Conservation (phyloP, 1,140 invertebrate genomes). For the Pararge aegeria region DNA sequence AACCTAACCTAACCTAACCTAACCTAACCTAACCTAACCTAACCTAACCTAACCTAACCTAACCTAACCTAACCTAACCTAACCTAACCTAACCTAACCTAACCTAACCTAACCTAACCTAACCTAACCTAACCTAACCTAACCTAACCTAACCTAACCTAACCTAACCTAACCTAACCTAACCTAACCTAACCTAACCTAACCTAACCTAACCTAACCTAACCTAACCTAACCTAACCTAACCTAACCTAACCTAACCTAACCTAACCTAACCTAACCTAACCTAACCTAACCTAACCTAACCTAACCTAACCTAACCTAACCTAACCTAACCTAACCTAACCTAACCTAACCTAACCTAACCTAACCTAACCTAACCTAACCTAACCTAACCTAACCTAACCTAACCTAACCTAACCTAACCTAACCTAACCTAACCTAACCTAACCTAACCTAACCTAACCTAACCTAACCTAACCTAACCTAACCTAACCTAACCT, state of each 20-base stretch:
- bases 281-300: slow-evolving; percentile 10
- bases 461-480: slow-evolving; percentile 11
- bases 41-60: slow-evolving; percentile 16
- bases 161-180: slow-evolving; percentile 10
- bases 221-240: slow-evolving; percentile 10
- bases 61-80: slow-evolving; percentile 16
- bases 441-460: slow-evolving; percentile 10
- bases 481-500: slow-evolving; percentile 11
- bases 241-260: slow-evolving; percentile 10
- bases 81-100: slow-evolving; percentile 12
- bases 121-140: slow-evolving; percentile 10
- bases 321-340: slow-evolving; percentile 10
- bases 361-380: slow-evolving; percentile 8
- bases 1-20: slow-evolving; percentile 16
- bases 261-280: slow-evolving; percentile 10
- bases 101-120: slow-evolving; percentile 10
- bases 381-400: background rate
- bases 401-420: slow-evolving; percentile 11
- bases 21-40: slow-evolving; percentile 16
- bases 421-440: slow-evolving; percentile 11
- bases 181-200: slow-evolving; percentile 10
- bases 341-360: slow-evolving; percentile 10
- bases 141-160: slow-evolving; percentile 10
- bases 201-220: slow-evolving; percentile 10
- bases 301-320: slow-evolving; percentile 10